Evolutionary conservation across 2,797 vertebrate genomes (phyloP).

Genomic region (Podarcis siculus): DNA sequence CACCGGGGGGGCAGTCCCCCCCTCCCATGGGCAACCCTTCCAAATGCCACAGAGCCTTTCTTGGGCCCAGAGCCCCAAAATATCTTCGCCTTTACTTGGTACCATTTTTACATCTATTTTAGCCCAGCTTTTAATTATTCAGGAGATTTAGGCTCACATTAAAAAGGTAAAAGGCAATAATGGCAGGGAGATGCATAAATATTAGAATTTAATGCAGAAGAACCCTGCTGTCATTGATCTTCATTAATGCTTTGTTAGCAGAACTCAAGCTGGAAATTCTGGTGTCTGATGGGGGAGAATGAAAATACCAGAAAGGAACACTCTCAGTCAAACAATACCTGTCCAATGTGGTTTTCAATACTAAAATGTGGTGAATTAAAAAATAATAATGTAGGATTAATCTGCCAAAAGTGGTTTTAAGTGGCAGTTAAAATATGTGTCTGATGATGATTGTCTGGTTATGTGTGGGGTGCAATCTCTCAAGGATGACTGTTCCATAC

Average conservation of each 20-base stretch:
- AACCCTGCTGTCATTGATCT: neutral
- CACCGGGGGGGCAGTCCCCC: neutral
- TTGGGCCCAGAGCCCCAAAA: too few species aligned
- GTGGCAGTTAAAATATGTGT: neutral
- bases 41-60: too few species aligned
- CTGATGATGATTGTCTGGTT: neutral
- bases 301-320: too few species aligned
- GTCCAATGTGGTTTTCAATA: neutral
- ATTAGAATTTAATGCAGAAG: neutral
- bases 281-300: neutral
- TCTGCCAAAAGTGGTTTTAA: neutral
- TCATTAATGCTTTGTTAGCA: neutral
- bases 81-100: neutral
- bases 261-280: neutral
- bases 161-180: conserved; percentile 49
- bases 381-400: neutral
- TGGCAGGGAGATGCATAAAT: conserved; percentile 29
- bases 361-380: neutral
- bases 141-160: conserved; percentile 12
- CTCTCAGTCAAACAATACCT: neutral
- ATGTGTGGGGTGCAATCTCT: neutral
- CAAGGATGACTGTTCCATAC: neutral
- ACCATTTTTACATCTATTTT: neutral
- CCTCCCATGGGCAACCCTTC: neutral
- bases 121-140: conserved; percentile 21